Evolutionary conservation across 2,113 vertebrate species (phyloP), one percentile per base, ranked within the genome.

Genomic region (Labeo catla): DNA sequence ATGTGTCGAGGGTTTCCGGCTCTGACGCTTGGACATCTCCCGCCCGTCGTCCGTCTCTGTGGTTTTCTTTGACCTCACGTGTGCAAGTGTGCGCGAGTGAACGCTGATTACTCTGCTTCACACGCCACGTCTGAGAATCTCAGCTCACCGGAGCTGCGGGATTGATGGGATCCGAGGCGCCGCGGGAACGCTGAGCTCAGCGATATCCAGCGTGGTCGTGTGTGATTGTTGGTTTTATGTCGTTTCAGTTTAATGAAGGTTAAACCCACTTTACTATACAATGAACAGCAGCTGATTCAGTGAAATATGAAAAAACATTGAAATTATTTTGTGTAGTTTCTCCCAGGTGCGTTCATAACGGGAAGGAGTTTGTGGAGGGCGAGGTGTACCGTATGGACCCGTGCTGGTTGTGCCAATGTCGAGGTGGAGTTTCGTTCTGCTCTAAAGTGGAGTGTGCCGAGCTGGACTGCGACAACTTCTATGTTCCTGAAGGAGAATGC

Each of bases 381-480:
- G 94, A 96, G 85, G 95, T 95, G 88, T 96, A 95, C 81, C 94
- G 94, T 86, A 95, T 95, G 93, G 94, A 96, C 88, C 89, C 92
- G 49, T 96, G 95, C 89, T 96, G 95, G 95, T 89, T 95, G 86
- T 96, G 95, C 80, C 95, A 95, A 90, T 96, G 95, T 84, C 92
- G 95, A 1, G 94, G 93, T 21, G 95, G 95, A 36, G 95, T 96
- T 90, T 96, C 95, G 50, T 95, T 96, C 91, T 96, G 95, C 89
- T 95, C 95, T 90, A 96, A 95, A 90, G 93, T 93, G 0, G 95
- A 96, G 81, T 96, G 95, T 45, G 94, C 94, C 0, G 92, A 95
- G 89, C 92, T 94, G 45, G 92, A 95, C 88, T 96, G 95, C 84
- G 93, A 95, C 72, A 95, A 94, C 93, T 94, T 93, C 88, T 96